A percentile compares a stretch with the other conserved stretches of the same genome.
Evolutionary conservation across 2,888 invertebrate species (phyloP).

Genomic region (Lapara coniferarum): DNA sequence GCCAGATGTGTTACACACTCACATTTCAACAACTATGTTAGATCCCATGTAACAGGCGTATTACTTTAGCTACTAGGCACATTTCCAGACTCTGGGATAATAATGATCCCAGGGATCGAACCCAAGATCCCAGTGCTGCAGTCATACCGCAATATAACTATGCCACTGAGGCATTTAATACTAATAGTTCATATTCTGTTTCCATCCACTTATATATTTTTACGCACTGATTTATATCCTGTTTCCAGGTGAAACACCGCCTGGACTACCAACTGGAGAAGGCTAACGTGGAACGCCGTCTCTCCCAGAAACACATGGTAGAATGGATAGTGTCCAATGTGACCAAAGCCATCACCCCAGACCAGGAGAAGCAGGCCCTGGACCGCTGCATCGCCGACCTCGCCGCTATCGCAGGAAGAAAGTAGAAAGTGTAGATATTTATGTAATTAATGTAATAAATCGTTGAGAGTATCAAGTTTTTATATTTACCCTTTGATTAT

Average conservation of each 20-base stretch:
- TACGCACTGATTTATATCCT: not conserved
- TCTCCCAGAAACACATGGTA: slow-evolving; percentile 96
- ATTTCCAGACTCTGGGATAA: no score
- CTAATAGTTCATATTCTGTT: no score
- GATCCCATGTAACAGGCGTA: no score
- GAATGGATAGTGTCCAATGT: slow-evolving; percentile 96
- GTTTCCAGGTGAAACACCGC: slow-evolving; percentile 89
- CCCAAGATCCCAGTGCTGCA: no score
- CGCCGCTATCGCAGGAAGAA: slow-evolving; percentile 85
- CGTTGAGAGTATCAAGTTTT: slow-evolving; percentile 2
- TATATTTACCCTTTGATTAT: not conserved
- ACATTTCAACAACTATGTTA: no score
- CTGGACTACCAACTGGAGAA: slow-evolving; percentile 97
- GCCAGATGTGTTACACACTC: no score
- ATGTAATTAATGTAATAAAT: slow-evolving; percentile 27
- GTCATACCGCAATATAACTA: no score
- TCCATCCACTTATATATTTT: not conserved
- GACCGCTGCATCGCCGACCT: slow-evolving; percentile 95
- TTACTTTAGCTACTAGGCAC: no score
- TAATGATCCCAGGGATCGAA: no score
- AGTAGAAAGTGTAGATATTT: slow-evolving; percentile 45
- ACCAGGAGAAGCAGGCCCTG: slow-evolving; percentile 95
- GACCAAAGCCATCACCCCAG: slow-evolving; percentile 93
- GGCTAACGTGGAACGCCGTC: slow-evolving; percentile 90
- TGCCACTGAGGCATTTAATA: no score